These are phyloP conservation scores for Rhea pennata DNA, from an alignment of 2,113 vertebrate genomes.

Conservation along the genomic window DNA sequence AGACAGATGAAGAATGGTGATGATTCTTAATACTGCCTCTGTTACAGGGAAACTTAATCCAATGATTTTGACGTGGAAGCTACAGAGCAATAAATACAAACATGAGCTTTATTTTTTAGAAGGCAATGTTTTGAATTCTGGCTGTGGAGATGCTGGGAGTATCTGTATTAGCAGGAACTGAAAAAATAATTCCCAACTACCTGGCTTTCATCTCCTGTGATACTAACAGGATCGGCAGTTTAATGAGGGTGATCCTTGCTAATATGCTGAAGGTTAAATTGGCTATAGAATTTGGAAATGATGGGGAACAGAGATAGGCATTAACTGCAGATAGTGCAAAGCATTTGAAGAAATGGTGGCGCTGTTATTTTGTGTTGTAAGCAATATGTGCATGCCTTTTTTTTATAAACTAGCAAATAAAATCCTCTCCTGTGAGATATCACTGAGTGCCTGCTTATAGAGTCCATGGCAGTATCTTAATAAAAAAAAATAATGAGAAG, in stretches of 20 bases:
- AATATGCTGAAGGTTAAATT: neutral
- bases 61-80: neutral
- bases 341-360: neutral
- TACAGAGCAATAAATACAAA: neutral
- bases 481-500: neutral
- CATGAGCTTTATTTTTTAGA: neutral
- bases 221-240: neutral
- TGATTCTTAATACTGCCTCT: neutral
- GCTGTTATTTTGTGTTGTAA: neutral
- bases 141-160: neutral
- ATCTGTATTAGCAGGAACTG: neutral
- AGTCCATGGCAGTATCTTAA: neutral
- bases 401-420: neutral
- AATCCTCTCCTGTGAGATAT: neutral
- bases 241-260: neutral
- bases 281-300: neutral
- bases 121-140: neutral
- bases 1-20: neutral
- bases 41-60: neutral
- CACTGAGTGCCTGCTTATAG: neutral
- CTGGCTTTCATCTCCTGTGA: neutral
- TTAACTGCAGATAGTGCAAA: neutral
- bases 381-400: neutral
- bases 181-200: neutral
- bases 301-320: neutral